Evolutionary conservation across 2,888 invertebrate species (phyloP), one percentile per base, ranked within the genome.

Genomic region (Brachypalpus laphriformis): DNA sequence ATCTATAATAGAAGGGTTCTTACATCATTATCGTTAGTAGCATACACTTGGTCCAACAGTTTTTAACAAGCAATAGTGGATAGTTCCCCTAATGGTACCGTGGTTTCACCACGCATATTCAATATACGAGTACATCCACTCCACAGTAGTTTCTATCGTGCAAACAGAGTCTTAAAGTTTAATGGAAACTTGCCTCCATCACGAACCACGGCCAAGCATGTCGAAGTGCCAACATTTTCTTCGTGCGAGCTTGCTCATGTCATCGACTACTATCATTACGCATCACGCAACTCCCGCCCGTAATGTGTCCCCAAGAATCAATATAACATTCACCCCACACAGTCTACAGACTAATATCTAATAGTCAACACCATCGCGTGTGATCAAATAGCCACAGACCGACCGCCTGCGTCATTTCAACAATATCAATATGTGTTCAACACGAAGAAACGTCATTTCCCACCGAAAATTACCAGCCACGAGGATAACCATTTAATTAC

Each of bases 401-500:
- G n/a, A 9, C 68, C 57, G 71, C 74, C 85, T 74, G 74, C 59
- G 56, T 75, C 65, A 83, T 83, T 83, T 83, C 80, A 74, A 49
- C 74, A 71, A 76, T 85, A 71, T 78, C 83, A 80, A 80, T 80
- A 74, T 70, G 78, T 80, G 83, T 71, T 40, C 47, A 25, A 81
- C 85, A 85, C 81, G 81, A 54, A 80, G 71, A 61, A 75, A 85
- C 66, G 71, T 71, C 71, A 71, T 66, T 40, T 75, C 57, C 65
- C 65, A 66, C 37, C 59, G 56, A 59, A 70, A 76, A 66, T 65
- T 47, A 76, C 71, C 40, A 61, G 65, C 34, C 72, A 82, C 74
- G 63, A 78, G 83, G 78, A 75, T 80, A 71, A 85, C 80, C 45
- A 75, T 85, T 85, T 66, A 85, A 80, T 85, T 80, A 70, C 59